Base-by-base conservation (phyloP, 2,113 vertebrate species). In the Chamaetylas fuelleborni region DNA sequence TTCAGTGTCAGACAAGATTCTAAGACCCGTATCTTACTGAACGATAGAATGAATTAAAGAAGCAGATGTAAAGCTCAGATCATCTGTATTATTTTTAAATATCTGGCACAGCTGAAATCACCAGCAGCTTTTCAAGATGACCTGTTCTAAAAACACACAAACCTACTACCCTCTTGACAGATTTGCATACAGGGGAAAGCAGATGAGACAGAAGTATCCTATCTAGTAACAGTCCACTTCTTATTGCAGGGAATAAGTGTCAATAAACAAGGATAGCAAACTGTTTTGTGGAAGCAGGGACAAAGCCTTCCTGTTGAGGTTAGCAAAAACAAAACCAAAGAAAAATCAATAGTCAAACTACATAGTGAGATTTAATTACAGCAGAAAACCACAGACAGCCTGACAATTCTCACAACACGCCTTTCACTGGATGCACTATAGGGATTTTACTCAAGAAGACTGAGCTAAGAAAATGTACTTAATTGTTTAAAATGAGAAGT, bases 71-170 rank as follows among this genome's bases (percentile, higher is more conserved):
- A 79, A 79, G 45, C 71, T 73, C 22, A 23, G 66, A 92, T 90
- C 38, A 56, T 3, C 66, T 81, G 90, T 64, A 86, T 73, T 93
- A 82, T 74, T 94, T 94, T 95, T 74, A 90, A 92, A 60, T 73
- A 90, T 86, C 11, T 86, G 60, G 90, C 76, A 95, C 92, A 90
- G 62, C n/a, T 74, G 80, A 94, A 82, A 78, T 70, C 77, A 94
- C 9, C 57, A 80, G 38, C 64, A 93, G 90, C 76, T 94, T 78
- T 81, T 67, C 79, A 78, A 56, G 70, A 81, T 78, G 80, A 93
- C 88, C 82, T 95, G 93, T 48, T 95, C 86, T 84, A 94, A 90
- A 96, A 93, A 83, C 88, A 92, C 72, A 93, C 29, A 97, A 92
- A 86, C 90, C 94, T 95, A 96, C 92, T 96, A 81, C 43, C 60